phyloP scores from a whole-genome alignment of 2,888 invertebrate species.

The Drosophila limbata region DNA sequence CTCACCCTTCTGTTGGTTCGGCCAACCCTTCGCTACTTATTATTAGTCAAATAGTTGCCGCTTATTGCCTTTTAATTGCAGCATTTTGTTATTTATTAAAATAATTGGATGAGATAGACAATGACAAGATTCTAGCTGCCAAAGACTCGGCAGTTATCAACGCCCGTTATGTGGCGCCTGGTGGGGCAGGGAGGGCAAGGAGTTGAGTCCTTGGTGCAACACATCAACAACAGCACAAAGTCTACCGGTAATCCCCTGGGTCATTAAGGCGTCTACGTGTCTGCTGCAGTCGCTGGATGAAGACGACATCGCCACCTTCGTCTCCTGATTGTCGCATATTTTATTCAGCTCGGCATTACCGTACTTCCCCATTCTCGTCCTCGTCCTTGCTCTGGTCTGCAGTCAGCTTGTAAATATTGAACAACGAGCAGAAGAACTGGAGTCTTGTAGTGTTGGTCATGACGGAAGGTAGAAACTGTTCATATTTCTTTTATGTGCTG shows the following conservation, averaged over 20 bases:
- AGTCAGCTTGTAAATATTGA: conserved; percentile 62
- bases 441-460: conserved; percentile 18
- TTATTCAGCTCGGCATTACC: conserved; percentile 63
- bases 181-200: not conserved
- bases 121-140: conserved; percentile 7
- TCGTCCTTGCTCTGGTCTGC: conserved; percentile 25
- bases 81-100: conserved; percentile 53
- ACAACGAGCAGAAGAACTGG: conserved; percentile 21
- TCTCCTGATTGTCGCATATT: conserved; percentile 62
- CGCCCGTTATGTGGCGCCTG: not conserved
- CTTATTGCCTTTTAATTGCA: conserved; percentile 72
- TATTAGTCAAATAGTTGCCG: conserved; percentile 53
- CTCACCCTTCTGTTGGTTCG: not conserved
- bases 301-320: conserved; percentile 39
- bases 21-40: conserved; percentile 35
- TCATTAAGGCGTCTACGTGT: conserved; percentile 74
- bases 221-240: conserved; percentile 19
- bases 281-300: conserved; percentile 58
- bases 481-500: conserved; percentile 50
- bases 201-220: conserved; percentile 15
- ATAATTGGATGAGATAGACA: conserved; percentile 49
- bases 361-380: conserved; percentile 9
- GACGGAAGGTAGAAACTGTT: conserved; percentile 52
- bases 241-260: conserved; percentile 71
- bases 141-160: conserved; percentile 20